Conservation (phyloP, 1,140 invertebrate genomes). For the Lordiphosa stackelbergi region DNA sequence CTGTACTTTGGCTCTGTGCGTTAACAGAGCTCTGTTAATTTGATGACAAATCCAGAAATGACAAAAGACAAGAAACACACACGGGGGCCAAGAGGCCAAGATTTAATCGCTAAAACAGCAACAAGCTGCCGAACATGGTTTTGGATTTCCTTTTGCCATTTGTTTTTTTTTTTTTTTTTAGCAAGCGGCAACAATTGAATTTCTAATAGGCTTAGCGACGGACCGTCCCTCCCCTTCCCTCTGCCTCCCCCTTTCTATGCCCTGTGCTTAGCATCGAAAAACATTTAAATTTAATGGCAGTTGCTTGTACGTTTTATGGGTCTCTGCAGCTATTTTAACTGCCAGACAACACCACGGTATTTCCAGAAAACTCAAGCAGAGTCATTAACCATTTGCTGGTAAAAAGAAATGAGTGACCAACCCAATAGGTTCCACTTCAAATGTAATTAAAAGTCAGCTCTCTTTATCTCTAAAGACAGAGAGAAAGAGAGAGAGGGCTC, state of each 20-base stretch:
- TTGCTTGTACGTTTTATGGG: conserved; percentile 60
- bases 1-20: conserved; percentile 5
- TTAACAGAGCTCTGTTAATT: conserved; percentile 23
- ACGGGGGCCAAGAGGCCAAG: conserved; percentile 7
- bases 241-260: background rate
- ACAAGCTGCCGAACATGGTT: conserved; percentile 16
- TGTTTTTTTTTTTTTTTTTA: conserved; percentile 6
- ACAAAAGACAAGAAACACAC: conserved; percentile 3
- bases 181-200: conserved; percentile 50
- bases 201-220: conserved; percentile 59
- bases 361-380: conserved; percentile 37
- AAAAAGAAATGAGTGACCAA: conserved; percentile 1
- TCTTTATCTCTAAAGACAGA: too few species aligned
- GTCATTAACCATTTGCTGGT: background rate
- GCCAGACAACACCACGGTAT: conserved; percentile 25
- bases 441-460: conserved; percentile 29
- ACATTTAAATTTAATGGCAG: conserved; percentile 71
- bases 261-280: conserved; percentile 58
- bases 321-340: conserved; percentile 26
- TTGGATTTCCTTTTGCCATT: conserved; percentile 46
- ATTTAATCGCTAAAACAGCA: conserved; percentile 44
- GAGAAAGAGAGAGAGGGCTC: background rate
- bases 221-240: background rate
- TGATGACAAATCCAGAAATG: conserved; percentile 14
- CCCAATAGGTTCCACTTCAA: conserved; percentile 6